Evolutionary conservation across 1,140 invertebrate genomes (phyloP), one percentile per base, ranked within the genome.

Genomic region (Leptinotarsa defecta): DNA sequence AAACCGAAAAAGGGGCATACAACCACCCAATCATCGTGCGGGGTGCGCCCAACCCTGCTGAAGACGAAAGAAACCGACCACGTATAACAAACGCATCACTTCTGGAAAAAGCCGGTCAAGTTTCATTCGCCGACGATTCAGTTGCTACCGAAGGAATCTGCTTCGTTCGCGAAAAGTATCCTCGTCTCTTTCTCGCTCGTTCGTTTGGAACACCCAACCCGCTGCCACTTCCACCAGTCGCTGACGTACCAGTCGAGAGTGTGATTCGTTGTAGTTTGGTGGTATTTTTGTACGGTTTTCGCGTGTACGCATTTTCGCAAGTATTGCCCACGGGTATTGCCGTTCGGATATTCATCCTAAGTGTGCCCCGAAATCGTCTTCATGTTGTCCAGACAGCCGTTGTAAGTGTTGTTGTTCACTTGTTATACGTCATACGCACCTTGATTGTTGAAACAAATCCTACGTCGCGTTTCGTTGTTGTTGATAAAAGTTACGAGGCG

Each of bases 131-230:
- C 63, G 20, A 43, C 67, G 34, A 43, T 68, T 68, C 34, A 68
- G 67, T 68, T 68, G 67, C 67, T 68, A 68, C 67, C 34, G 67
- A 68, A 68, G 43, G 67, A 68, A 68, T 68, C 67, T 68, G 67
- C 67, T 43, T 57, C 52, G 52, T 57, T 57, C 52, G 52, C 52
- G 52, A 57, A 57, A 43, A 17, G 15, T 57, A 57, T 57, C 17
- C 52, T 19, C 34, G 24, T 68, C 43, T 68, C 34, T 48, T 48
- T 68, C 67, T 68, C 24, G 15, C 67, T 68, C 67, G 27, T 34
- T 49, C 67, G 24, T n/a, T 49, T 57, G 15, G 5, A 68, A 22
- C 27, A 67, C 5, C 34, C 4, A 24, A 20, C 17, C 67, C 8
- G n/a, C 15, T 24, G n/a, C 43, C 67, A 68, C 43, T 43, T 27